Percentiles rank a stretch among this genome's conserved stretches.
Evolutionary conservation across 2,888 invertebrate genomes (phyloP).

Genomic region (Caprella mutica): DNA sequence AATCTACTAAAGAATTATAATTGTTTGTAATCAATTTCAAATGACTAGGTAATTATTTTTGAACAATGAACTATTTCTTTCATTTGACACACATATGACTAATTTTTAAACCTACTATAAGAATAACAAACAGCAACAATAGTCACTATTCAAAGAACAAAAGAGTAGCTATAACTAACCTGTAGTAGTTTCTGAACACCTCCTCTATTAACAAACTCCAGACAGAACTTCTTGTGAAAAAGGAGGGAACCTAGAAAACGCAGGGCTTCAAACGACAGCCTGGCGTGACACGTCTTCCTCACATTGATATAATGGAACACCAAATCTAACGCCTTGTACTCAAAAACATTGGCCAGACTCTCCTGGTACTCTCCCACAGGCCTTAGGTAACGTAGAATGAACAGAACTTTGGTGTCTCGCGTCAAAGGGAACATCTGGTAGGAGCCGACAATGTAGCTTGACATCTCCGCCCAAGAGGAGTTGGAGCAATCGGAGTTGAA

Average conservation of each 20-base stretch:
- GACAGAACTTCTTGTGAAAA: conserved; percentile 95
- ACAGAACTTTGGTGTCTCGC: conserved; percentile 75
- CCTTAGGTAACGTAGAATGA: conserved; percentile 85
- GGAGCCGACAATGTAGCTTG: conserved; percentile 74
- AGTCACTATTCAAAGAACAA: too few relatives aligned
- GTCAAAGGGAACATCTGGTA: conserved; percentile 84
- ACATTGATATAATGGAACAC: conserved; percentile 85
- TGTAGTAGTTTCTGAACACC: conserved; percentile 53
- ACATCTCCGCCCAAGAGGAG: conserved; percentile 84
- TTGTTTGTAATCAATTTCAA: background rate
- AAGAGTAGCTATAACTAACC: conserved; percentile 16
- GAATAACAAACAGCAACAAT: too few relatives aligned
- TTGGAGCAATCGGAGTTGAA: conserved; percentile 53
- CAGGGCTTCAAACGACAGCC: conserved; percentile 89
- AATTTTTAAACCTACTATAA: background rate
- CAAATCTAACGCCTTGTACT: conserved; percentile 77
- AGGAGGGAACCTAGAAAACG: conserved; percentile 87
- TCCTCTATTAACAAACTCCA: conserved; percentile 81
- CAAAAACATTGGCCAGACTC: conserved; percentile 84
- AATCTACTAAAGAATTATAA: background rate
- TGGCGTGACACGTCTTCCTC: conserved; percentile 72
- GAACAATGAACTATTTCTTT: background rate
- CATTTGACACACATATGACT: background rate
- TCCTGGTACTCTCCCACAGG: conserved; percentile 98
- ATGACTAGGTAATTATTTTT: background rate